phyloP scores from a whole-genome alignment of 2,113 vertebrate genomes.

The Strigops habroptila region DNA sequence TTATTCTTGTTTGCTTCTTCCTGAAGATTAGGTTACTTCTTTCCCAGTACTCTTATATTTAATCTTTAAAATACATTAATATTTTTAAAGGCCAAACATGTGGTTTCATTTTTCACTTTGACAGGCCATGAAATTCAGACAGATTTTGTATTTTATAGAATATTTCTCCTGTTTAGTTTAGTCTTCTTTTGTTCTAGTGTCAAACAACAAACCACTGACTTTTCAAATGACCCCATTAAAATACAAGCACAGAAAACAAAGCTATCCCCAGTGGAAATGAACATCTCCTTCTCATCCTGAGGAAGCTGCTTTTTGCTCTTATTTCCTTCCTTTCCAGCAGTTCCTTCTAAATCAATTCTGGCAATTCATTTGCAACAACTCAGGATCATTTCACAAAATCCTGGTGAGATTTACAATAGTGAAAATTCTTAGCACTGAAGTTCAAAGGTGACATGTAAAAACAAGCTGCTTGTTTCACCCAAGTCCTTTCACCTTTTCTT shows the following conservation, averaged over 20 bases:
- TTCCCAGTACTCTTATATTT: constrained; percentile 33
- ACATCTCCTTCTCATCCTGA: background rate
- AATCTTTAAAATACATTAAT: constrained; percentile 72
- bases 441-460: background rate
- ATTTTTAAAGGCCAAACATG: constrained; percentile 76
- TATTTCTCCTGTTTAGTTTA: background rate
- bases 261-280: background rate
- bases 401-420: background rate
- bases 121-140: constrained; percentile 70
- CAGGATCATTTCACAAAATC: background rate
- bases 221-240: constrained; percentile 4
- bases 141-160: constrained; percentile 51
- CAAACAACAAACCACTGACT: background rate
- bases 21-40: constrained; percentile 45
- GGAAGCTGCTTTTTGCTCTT: background rate
- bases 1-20: background rate
- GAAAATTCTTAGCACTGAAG: background rate
- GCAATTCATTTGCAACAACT: background rate
- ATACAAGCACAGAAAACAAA: background rate
- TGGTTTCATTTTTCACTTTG: constrained; percentile 76
- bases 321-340: background rate
- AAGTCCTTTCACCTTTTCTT: background rate
- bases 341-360: background rate
- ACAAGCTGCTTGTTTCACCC: background rate
- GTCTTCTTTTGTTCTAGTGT: constrained; percentile 28